phyloP scores from a whole-genome alignment of 1,140 invertebrate species.

The Psix sp. region DNA sequence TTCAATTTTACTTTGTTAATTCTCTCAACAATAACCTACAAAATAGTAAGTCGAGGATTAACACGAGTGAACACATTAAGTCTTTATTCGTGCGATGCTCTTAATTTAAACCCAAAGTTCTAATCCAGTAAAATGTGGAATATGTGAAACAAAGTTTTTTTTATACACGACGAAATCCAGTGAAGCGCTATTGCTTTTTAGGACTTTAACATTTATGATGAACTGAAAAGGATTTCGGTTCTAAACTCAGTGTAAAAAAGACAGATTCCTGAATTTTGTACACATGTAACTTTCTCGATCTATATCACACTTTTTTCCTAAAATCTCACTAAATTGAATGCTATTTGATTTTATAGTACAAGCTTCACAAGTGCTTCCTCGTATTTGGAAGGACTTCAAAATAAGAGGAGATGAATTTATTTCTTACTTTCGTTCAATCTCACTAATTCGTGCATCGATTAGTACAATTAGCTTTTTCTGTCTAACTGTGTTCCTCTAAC shows the following conservation, averaged over 20 bases:
- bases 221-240: too few species aligned
- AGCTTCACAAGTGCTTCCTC: slow-evolving; percentile 58
- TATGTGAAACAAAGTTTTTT: too few species aligned
- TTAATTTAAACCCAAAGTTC: slow-evolving; percentile 50
- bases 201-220: too few species aligned
- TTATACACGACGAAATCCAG: too few species aligned
- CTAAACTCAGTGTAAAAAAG: background rate
- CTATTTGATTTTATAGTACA: slow-evolving; percentile 62
- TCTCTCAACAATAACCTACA: too few species aligned
- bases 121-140: too few species aligned
- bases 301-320: slow-evolving; percentile 18
- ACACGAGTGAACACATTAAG: slow-evolving; percentile 28
- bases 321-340: slow-evolving; percentile 63
- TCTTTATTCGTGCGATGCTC: slow-evolving; percentile 9
- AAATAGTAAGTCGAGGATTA: slow-evolving; percentile 6
- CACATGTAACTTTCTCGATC: slow-evolving; percentile 44
- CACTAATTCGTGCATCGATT: slow-evolving; percentile 28
- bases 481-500: slow-evolving; percentile 2
- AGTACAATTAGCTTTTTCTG: slow-evolving; percentile 13
- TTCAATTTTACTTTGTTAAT: too few species aligned
- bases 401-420: slow-evolving; percentile 13
- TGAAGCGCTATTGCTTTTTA: too few species aligned
- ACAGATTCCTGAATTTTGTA: slow-evolving; percentile 33
- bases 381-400: background rate
- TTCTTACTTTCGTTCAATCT: slow-evolving; percentile 39